Percentiles rank a stretch among this genome's conserved stretches.
phyloP scores from a whole-genome alignment of 2,888 invertebrate genomes.

The Pherbina coryleti region DNA sequence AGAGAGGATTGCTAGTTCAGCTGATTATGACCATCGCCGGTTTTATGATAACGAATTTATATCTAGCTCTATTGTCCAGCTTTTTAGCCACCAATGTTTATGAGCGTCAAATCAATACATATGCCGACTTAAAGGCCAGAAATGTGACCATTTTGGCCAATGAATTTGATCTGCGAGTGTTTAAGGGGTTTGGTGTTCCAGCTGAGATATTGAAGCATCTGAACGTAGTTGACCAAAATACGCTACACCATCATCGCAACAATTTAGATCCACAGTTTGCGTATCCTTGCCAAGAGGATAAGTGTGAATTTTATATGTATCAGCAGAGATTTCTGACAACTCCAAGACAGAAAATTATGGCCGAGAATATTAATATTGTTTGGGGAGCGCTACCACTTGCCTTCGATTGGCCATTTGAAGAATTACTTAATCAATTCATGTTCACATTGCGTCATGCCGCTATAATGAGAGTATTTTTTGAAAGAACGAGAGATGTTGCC shows the following conservation, averaged over 20 bases:
- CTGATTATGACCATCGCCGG: constrained; percentile 5
- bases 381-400: neutral
- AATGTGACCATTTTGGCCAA: constrained; percentile 21
- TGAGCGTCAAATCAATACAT: constrained; percentile 31
- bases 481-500: constrained; percentile 9
- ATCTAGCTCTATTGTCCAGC: constrained; percentile 37
- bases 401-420: constrained; percentile 28
- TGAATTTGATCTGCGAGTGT: neutral
- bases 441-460: constrained; percentile 15
- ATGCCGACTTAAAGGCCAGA: constrained; percentile 9
- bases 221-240: neutral
- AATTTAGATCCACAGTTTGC: constrained; percentile 23
- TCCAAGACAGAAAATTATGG: constrained; percentile 11
- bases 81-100: constrained; percentile 23
- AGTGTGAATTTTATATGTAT: constrained; percentile 8
- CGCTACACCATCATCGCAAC: neutral
- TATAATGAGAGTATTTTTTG: constrained; percentile 2
- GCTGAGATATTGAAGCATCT: neutral
- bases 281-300: neutral
- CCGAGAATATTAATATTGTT: neutral
- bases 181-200: neutral
- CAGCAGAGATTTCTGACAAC: constrained; percentile 28
- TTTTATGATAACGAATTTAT: constrained; percentile 34
- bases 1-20: neutral
- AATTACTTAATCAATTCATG: constrained; percentile 39